phyloP scores from a whole-genome alignment of 2,113 vertebrate genomes.

The Recurvirostra avosetta region DNA sequence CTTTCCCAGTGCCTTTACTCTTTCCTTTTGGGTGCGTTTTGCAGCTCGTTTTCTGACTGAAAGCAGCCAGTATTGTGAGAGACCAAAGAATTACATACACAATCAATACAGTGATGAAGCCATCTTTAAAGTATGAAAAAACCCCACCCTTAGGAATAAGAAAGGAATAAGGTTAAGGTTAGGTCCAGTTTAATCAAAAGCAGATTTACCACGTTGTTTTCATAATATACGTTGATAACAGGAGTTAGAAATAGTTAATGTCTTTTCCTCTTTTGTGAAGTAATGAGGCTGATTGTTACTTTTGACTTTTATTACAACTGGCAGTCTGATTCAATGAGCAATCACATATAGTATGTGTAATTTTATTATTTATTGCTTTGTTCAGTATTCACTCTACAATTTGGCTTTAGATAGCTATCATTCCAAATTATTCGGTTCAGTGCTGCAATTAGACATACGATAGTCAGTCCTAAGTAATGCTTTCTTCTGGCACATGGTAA shows the following conservation, averaged over 20 bases:
- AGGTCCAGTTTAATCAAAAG: not conserved
- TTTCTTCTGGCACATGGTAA: slow-evolving; percentile 9
- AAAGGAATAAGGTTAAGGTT: not conserved
- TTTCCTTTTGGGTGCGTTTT: not conserved
- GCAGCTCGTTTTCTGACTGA: not conserved
- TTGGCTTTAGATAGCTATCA: slow-evolving; percentile 23
- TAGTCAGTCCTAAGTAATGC: not conserved
- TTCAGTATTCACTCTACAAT: slow-evolving; percentile 28
- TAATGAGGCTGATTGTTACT: slow-evolving; percentile 27
- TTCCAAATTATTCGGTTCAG: slow-evolving; percentile 29
- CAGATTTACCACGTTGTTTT: not conserved
- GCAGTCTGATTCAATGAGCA: slow-evolving; percentile 38
- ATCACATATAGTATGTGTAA: not conserved
- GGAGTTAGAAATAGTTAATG: not conserved
- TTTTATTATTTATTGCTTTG: slow-evolving; percentile 55
- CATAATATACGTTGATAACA: not conserved
- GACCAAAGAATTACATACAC: not conserved
- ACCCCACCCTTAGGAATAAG: not conserved
- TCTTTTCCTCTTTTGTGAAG: not conserved
- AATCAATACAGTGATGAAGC: not conserved
- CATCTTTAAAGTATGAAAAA: not conserved
- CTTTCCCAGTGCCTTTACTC: not conserved
- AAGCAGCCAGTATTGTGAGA: not conserved
- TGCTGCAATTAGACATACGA: slow-evolving; percentile 17
- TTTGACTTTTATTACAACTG: not conserved